Evolutionary conservation across 2,113 vertebrate species (phyloP).

Genomic region (Calypte anna): DNA sequence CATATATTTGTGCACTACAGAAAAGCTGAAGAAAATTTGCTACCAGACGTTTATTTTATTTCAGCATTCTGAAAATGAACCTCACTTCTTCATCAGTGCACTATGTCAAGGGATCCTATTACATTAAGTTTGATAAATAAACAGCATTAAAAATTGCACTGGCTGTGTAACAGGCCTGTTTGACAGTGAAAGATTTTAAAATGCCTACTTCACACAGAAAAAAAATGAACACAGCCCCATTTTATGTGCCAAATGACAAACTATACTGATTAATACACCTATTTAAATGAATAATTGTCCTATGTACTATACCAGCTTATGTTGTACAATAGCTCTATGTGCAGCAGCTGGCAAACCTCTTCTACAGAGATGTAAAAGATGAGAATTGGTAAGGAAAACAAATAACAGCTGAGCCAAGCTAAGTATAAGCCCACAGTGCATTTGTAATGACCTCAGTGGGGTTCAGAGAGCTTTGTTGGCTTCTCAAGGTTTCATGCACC

Average conservation of each 20-base stretch:
- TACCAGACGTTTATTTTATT: constrained; percentile 14
- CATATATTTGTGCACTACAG: neutral
- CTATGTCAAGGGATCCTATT: constrained; percentile 56
- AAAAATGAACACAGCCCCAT: constrained; percentile 55
- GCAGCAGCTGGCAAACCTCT: constrained; percentile 30
- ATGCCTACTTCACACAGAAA: constrained; percentile 9
- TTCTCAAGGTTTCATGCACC: neutral
- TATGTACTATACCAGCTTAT: neutral
- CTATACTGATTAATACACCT: constrained; percentile 50
- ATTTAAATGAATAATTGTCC: constrained; percentile 53
- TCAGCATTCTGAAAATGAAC: constrained; percentile 46
- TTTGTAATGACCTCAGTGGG: neutral
- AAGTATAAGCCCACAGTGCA: neutral
- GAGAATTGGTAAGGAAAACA: constrained; percentile 32
- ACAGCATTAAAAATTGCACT: constrained; percentile 50
- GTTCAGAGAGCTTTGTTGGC: neutral
- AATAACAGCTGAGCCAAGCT: neutral
- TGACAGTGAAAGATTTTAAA: constrained; percentile 57
- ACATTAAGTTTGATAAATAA: constrained; percentile 67
- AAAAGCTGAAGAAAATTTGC: neutral
- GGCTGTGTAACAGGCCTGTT: constrained; percentile 32
- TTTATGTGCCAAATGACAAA: constrained; percentile 47
- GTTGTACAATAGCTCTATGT: constrained; percentile 6
- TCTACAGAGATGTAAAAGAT: constrained; percentile 14
- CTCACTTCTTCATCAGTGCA: constrained; percentile 52